Evolutionary conservation across 2,888 invertebrate species (phyloP), one percentile per base, ranked within the genome.

Genomic region (Allygus modestus): DNA sequence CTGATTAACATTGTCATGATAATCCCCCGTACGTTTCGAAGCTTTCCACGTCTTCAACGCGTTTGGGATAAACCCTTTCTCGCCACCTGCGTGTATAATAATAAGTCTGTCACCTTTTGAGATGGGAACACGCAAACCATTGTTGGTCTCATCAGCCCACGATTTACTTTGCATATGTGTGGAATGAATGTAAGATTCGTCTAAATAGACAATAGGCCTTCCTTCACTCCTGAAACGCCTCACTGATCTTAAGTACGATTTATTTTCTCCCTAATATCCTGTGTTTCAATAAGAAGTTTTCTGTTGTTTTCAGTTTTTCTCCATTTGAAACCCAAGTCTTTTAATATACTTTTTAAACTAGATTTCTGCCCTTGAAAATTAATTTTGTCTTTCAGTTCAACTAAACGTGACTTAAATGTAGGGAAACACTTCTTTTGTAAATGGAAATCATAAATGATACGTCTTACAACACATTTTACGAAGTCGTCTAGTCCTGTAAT

Each of bases 21-120:
- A 82, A 11, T 82, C 41, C 0, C 26, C 65, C 7, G 26, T 65
- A 33, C 54, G 31, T 20, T 7, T 58, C 11, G 58, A 31, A 28
- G 81, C 81, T 61, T 81, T 81, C 81, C 81, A 81, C n/a, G 26
- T 46, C n/a, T 43, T n/a, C n/a, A 81, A 58, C 20, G 61, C 61
- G n/a, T 81, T 81, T 17, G 81, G 58, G 33, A 81, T 28, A n/a
- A 81, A 41, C n/a, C n/a, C n/a, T n/a, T n/a, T n/a, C n/a, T n/a
- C n/a, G n/a, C n/a, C n/a, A n/a, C n/a, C n/a, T n/a, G 41, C 37
- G 37, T 43, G 41, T 9, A 73, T 43, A 43, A 73, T 73, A 12
- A 65, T 65, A 23, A 65, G 65, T 65, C 65, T 65, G 7, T 65
- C 65, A 28, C 65, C 31, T 33, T 81, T 81, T 9, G 81, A 81